Percentiles rank a stretch among this genome's conserved stretches.
Conservation (phyloP, 2,113 vertebrate species). For the Vulpes vulpes region DNA sequence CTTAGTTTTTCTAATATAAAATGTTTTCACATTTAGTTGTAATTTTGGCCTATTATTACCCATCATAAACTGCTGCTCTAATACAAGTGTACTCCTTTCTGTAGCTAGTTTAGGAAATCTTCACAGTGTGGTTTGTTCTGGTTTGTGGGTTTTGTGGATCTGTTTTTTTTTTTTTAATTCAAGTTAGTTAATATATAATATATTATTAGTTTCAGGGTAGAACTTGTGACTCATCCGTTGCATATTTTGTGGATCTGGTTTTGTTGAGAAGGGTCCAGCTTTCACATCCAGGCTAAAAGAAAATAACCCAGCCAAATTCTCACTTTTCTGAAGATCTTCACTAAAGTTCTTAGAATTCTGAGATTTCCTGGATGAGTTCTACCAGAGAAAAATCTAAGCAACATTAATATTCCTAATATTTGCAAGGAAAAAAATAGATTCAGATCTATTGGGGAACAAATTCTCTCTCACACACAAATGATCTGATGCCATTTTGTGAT, state of each 20-base stretch:
- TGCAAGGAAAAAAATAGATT: not conserved
- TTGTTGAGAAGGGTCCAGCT: not conserved
- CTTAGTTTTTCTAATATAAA: not conserved
- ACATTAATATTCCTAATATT: not conserved
- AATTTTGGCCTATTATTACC: not conserved
- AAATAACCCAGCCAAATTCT: not conserved
- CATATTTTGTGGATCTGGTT: not conserved
- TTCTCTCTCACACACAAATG: not conserved
- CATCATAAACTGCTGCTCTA: not conserved
- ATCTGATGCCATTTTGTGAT: too few species aligned
- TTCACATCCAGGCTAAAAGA: not conserved
- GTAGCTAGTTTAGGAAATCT: not conserved
- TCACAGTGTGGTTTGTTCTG: not conserved
- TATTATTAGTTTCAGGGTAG: not conserved
- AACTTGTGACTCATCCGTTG: not conserved
- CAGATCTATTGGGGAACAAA: too few species aligned
- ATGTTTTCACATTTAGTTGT: not conserved
- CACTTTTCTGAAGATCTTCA: not conserved
- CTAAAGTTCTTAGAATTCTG: not conserved
- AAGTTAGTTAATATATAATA: not conserved
- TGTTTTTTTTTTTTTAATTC: not conserved
- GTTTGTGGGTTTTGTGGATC: not conserved
- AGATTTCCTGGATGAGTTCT: not conserved
- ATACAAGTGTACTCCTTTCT: not conserved
- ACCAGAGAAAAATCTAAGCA: not conserved